Base-by-base conservation (phyloP, 2,113 vertebrate genomes). In the Hydrochoerus hydrochaeris region DNA sequence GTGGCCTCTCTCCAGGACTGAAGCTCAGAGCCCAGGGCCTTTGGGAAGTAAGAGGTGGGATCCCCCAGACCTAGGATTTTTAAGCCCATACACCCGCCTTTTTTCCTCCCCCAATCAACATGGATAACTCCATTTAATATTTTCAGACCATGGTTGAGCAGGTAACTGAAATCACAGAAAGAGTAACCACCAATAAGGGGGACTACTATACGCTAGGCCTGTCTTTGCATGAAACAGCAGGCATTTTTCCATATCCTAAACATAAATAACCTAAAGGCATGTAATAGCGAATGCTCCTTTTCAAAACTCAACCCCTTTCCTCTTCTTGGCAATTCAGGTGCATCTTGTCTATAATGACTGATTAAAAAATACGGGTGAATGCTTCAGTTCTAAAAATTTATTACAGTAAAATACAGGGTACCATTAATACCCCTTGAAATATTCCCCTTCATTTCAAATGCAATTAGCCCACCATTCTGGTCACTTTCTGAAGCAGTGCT, bases 41-140 rank as follows among this genome's bases (percentile, higher is more conserved):
- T 44, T 10, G 5, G 9, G 22, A 0, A 8, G 9, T 16, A n/a
- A 3, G 9, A 22, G 16, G 3, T 2, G 17, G 58, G 44, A 30
- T 24, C 6, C 1, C 22, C 24, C 54, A 94, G 46, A 86, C 22
- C 2, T 4, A 12, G 35, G 19, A 12, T 4, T 62, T 73, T n/a
- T 57, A 63, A 60, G 10, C 32, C 58, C 35, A 65, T 14, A 0
- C 2, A 3, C 1, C 3, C 44, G 77, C 1, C 2, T 8, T 26
- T 16, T 4, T 9, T 30, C 38, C 20, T 83, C 71, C 85, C 44
- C 44, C 28, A 75, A 75, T 35, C 32, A 41, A 52, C 14, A 20
- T 5, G 54, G 54, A 82, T 46, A 58, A 60, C 49, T 35, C 67
- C 57, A 75, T 2, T 75, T 44, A 63, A 32, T 75, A 52, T 2